phyloP scores from a whole-genome alignment of 2,888 invertebrate species.

The Rhamnusium bicolor region DNA sequence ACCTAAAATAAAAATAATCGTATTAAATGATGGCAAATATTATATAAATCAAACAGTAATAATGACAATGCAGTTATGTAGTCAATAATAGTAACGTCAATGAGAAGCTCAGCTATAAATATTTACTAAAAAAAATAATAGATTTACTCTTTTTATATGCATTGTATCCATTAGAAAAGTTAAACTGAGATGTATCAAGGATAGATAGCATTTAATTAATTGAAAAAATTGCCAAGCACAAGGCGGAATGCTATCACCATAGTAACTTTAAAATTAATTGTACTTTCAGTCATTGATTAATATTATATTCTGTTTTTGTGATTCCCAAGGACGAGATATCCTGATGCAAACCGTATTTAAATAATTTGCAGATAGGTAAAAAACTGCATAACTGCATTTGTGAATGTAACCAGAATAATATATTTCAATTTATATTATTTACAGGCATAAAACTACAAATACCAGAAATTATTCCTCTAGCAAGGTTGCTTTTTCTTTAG shows the following conservation, averaged over 20 bases:
- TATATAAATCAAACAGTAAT: too few relatives aligned
- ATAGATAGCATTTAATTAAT: neutral
- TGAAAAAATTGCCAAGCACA: neutral
- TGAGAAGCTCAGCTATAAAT: neutral
- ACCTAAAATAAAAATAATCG: slow-evolving; percentile 68
- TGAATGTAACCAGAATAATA: neutral
- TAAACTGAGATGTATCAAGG: neutral
- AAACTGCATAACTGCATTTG: neutral
- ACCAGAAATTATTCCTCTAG: neutral
- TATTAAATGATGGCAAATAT: too few relatives aligned
- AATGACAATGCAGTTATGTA: neutral
- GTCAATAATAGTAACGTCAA: neutral
- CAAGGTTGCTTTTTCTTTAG: neutral
- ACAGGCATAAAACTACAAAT: neutral
- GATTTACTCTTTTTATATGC: neutral
- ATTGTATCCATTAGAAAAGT: neutral
- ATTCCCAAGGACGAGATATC: slow-evolving; percentile 51
- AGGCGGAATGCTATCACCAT: neutral
- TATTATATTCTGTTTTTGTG: slow-evolving; percentile 43
- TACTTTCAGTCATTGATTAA: slow-evolving; percentile 41
- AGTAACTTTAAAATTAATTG: neutral
- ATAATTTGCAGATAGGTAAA: slow-evolving; percentile 38
- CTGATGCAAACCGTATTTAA: slow-evolving; percentile 47
- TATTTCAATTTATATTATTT: neutral
- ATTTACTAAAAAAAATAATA: neutral